Percentiles rank a stretch among this genome's conserved stretches.
phyloP scores from a whole-genome alignment of 2,113 vertebrate species.

The Aix galericulata region DNA sequence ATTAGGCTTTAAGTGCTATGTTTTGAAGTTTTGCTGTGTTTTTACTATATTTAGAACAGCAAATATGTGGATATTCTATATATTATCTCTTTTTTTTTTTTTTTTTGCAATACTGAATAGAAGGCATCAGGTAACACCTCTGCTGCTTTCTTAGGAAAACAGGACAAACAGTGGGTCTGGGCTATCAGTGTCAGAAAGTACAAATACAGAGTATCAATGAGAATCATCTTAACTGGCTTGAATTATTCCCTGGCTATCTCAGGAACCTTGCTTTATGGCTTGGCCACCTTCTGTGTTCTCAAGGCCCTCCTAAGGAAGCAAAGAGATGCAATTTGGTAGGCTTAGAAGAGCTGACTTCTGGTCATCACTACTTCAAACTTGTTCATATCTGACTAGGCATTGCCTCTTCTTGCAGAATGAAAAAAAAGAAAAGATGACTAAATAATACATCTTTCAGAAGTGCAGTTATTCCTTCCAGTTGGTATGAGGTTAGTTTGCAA shows the following conservation, averaged over 20 bases:
- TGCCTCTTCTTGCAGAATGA: background rate
- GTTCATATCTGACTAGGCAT: background rate
- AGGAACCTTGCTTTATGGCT: background rate
- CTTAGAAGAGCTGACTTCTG: background rate
- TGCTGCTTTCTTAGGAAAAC: background rate
- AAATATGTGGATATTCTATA: background rate
- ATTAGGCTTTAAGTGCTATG: background rate
- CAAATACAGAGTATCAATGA: background rate
- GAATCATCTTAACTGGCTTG: background rate
- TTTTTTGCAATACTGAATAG: background rate
- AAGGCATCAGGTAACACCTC: background rate
- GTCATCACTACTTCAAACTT: background rate
- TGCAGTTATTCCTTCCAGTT: background rate
- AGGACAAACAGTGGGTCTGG: background rate
- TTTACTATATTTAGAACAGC: background rate
- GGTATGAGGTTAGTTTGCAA: background rate
- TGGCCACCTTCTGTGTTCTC: background rate
- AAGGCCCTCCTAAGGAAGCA: background rate
- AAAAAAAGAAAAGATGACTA: background rate
- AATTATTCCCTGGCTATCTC: too few species aligned
- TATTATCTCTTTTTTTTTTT: background rate
- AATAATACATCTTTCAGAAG: background rate
- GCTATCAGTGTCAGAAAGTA: background rate
- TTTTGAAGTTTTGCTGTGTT: background rate
- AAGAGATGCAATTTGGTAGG: background rate